Evolutionary conservation across 1,140 invertebrate species (phyloP), one percentile per base, ranked within the genome.

Genomic region (Rhizoglyphus robini): DNA sequence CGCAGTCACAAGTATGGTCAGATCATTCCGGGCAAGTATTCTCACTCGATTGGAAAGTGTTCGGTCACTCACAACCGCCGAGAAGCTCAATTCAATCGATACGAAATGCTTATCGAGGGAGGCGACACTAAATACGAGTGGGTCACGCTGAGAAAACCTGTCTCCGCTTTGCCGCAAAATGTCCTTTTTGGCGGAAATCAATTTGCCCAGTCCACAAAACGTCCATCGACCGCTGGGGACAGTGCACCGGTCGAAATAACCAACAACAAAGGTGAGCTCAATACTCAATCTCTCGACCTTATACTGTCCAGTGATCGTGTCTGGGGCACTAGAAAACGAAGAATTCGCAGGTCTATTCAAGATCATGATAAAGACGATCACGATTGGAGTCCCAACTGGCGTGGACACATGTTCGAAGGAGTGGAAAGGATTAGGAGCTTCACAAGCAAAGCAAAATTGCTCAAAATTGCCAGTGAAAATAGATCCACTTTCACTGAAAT

Each of bases 21-120:
- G 29, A 48, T 51, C 25, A 64, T 64, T n/a, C 63, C 63, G 13
- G 63, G 63, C 5, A 64, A 64, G 27, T 64, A 49, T 57, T 64
- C 63, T 13, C 11, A 11, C 11, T 27, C 2, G 4, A 23, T 64
- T 23, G 31, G 46, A 27, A 64, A 64, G 29, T 64, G 63, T 57
- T 48, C 27, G 2, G 38, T 64, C 1, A 27, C 3, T 20, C 23
- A 51, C 29, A 54, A 64, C 41, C 2, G 31, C 11, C 18, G 18
- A 27, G 63, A 64, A 57, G 11, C 15, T 5, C 63, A 49, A 36
- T 64, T 48, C 27, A n/a, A 30, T 34, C 41, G 27, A 32, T 64
- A 49, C 41, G 41, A 64, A 38, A 18, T 64, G 15, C 23, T 64
- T 2, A 51, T 64, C 3, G 61, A 48, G 32, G 18, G n/a, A n/a